Percentiles rank a stretch among this genome's conserved stretches.
Conservation (phyloP, 2,113 vertebrate genomes). For the Tachysurus fulvidraco region DNA sequence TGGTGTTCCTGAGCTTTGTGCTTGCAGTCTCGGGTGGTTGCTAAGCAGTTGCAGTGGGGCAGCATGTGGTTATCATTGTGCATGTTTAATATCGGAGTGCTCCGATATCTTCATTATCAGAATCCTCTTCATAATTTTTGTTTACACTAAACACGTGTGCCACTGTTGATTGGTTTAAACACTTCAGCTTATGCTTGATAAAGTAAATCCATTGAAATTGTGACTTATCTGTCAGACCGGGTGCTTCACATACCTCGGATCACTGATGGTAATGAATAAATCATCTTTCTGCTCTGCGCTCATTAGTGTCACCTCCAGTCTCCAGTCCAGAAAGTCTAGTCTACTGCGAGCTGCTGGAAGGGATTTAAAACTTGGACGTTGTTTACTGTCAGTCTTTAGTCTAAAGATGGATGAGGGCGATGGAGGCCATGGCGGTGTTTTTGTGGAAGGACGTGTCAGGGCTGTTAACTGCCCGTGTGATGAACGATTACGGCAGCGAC, state of each 20-base stretch:
- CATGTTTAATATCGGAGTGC: too few relatives aligned
- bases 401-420: constrained; percentile 24
- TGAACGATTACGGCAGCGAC: constrained; percentile 17
- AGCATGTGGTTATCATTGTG: background rate
- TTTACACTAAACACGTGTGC: background rate
- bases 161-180: background rate
- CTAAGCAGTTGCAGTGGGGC: background rate
- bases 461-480: constrained; percentile 1
- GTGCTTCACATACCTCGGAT: constrained; percentile 16
- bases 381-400: constrained; percentile 10
- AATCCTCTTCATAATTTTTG: too few relatives aligned
- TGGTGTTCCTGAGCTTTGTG: background rate
- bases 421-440: background rate
- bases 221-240: background rate
- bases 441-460: constrained; percentile 10
- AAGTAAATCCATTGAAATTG: background rate
- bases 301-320: constrained; percentile 39
- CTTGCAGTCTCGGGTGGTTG: background rate
- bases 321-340: constrained; percentile 23
- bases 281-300: constrained; percentile 30
- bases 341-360: constrained; percentile 1
- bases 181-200: background rate
- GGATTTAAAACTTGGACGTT: constrained; percentile 38
- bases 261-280: constrained; percentile 48
- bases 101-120: too few relatives aligned